These are phyloP conservation scores for Taxidea taxus DNA, from an alignment of 2,113 vertebrate genomes.

Conservation along the genomic window DNA sequence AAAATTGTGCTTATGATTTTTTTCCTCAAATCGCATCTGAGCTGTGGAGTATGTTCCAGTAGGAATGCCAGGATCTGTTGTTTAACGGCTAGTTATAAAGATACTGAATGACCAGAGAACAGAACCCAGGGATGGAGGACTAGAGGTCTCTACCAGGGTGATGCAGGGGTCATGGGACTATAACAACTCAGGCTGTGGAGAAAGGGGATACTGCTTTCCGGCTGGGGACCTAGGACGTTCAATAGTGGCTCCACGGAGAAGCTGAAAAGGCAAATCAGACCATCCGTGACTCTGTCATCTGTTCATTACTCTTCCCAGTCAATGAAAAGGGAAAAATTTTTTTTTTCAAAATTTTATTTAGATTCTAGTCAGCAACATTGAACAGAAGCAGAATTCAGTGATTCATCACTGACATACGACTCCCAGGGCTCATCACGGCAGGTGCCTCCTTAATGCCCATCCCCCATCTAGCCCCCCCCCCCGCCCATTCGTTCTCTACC, in stretches of 20 bases:
- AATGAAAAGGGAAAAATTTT: background rate
- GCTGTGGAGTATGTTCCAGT: background rate
- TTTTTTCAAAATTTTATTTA: background rate
- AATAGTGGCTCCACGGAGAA: background rate
- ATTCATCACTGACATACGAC: background rate
- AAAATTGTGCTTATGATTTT: background rate
- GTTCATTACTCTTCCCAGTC: background rate
- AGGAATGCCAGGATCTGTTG: background rate
- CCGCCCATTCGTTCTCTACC: background rate
- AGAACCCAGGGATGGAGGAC: background rate
- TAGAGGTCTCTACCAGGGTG: background rate
- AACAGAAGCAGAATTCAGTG: background rate
- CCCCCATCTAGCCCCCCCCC: too few species aligned
- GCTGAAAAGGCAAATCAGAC: background rate
- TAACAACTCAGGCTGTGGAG: background rate
- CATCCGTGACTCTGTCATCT: background rate
- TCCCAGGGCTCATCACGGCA: background rate
- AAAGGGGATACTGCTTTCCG: background rate
- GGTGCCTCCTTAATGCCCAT: too few species aligned
- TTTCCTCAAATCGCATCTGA: background rate
- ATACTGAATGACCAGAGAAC: background rate
- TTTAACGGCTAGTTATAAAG: background rate
- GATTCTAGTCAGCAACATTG: background rate
- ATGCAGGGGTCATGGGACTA: background rate
- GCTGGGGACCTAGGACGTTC: background rate